Evolutionary conservation across 2,797 vertebrate genomes (phyloP).

Genomic region (Paedocypris micromegethes): DNA sequence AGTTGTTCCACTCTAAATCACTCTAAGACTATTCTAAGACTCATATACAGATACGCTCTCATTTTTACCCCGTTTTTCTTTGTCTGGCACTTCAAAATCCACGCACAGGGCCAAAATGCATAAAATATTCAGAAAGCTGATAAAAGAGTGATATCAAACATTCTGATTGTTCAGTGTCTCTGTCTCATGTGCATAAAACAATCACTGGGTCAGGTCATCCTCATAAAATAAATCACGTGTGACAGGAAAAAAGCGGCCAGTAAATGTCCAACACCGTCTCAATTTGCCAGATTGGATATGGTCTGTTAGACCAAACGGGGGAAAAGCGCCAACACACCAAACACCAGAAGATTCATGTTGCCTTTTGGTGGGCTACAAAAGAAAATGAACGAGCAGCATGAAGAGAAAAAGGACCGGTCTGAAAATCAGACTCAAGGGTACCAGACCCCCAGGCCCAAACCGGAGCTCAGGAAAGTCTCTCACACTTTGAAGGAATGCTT

Average conservation of each 20-base stretch:
- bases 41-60: slow-evolving; percentile 1
- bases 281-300: slow-evolving; percentile 28
- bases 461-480: slow-evolving; percentile 1
- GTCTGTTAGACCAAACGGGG: slow-evolving; percentile 2
- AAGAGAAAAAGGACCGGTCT: slow-evolving; percentile 12
- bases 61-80: slow-evolving; percentile 19
- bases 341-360: neutral
- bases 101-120: slow-evolving; percentile 45
- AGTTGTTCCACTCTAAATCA: too few species aligned
- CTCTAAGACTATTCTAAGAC: too few species aligned
- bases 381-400: neutral
- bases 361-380: slow-evolving; percentile 7
- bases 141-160: slow-evolving; percentile 30
- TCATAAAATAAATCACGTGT: slow-evolving; percentile 48
- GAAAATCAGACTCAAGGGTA: slow-evolving; percentile 26
- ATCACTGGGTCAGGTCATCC: slow-evolving; percentile 50
- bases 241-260: slow-evolving; percentile 29
- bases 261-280: slow-evolving; percentile 7
- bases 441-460: slow-evolving; percentile 34
- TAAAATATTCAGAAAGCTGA: slow-evolving; percentile 34
- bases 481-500: slow-evolving; percentile 30
- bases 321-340: neutral
- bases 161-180: slow-evolving; percentile 31
- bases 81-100: slow-evolving; percentile 40
- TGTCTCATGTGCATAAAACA: slow-evolving; percentile 27